Percentiles rank a stretch among this genome's conserved stretches.
Evolutionary conservation across 2,113 vertebrate genomes (phyloP).

Genomic region (Callocephalon fimbriatum): DNA sequence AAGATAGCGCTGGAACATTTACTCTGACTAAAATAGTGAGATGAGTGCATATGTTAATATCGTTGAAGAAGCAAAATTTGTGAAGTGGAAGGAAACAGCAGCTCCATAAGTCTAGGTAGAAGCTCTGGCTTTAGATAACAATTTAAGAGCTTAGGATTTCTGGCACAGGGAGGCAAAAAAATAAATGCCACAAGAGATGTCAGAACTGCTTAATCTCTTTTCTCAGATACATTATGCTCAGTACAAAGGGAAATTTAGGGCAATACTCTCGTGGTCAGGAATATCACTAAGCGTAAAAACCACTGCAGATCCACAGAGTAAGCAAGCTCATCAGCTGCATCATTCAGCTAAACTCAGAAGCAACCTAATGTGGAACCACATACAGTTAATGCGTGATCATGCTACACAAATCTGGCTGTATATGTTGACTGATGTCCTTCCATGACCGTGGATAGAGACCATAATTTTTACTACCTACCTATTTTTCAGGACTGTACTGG

Average conservation of each 20-base stretch:
- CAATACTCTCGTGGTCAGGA: not conserved
- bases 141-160: constrained; percentile 6
- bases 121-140: not conserved
- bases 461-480: not conserved
- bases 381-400: not conserved
- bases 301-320: not conserved
- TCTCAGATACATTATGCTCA: not conserved
- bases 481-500: not conserved
- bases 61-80: not conserved
- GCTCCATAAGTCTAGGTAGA: not conserved
- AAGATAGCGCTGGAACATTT: constrained; percentile 12
- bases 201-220: constrained; percentile 5
- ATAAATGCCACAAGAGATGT: not conserved
- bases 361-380: not conserved
- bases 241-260: constrained; percentile 4
- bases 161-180: constrained; percentile 17
- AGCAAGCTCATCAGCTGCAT: not conserved
- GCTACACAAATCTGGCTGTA: not conserved
- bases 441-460: not conserved
- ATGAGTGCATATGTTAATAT: constrained; percentile 5
- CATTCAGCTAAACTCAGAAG: not conserved
- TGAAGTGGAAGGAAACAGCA: constrained; percentile 37
- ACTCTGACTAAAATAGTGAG: not conserved
- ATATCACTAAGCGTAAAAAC: not conserved
- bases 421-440: not conserved